These are phyloP conservation scores for Drosophila multiciliata DNA, from an alignment of 2,888 invertebrate species.

Conservation along the genomic window DNA sequence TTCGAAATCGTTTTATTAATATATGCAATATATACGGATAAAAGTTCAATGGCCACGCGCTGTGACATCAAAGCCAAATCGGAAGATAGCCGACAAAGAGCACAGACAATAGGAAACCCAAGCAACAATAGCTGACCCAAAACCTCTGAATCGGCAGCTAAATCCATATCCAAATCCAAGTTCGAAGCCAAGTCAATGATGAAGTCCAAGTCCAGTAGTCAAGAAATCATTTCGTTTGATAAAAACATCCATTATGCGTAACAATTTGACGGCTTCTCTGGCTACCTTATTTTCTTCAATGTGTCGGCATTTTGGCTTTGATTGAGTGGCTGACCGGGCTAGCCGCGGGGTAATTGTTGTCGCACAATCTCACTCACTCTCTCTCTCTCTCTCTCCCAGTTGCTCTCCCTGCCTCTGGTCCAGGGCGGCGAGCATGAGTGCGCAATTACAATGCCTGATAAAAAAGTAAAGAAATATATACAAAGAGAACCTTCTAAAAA, in stretches of 20 bases:
- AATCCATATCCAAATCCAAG: conserved; percentile 25
- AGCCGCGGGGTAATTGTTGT: conserved; percentile 79
- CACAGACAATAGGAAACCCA: conserved; percentile 24
- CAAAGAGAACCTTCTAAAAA: conserved; percentile 42
- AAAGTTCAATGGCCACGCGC: conserved; percentile 73
- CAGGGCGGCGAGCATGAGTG: conserved; percentile 64
- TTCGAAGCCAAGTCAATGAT: conserved; percentile 8
- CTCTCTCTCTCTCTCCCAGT: background rate
- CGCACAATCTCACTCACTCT: conserved; percentile 43
- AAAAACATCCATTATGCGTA: conserved; percentile 83
- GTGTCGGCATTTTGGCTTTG: conserved; percentile 72
- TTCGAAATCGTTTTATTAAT: conserved; percentile 32
- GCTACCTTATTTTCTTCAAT: conserved; percentile 67
- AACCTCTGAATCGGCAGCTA: conserved; percentile 30
- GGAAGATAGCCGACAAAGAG: conserved; percentile 58
- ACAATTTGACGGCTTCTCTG: conserved; percentile 82
- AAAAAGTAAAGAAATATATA: conserved; percentile 13
- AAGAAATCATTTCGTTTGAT: conserved; percentile 79
- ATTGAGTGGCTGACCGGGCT: conserved; percentile 64
- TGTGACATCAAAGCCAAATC: conserved; percentile 66
- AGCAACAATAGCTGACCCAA: conserved; percentile 26
- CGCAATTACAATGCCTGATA: conserved; percentile 73
- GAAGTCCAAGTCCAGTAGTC: conserved; percentile 80
- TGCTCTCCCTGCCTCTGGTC: conserved; percentile 9
- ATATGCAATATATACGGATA: conserved; percentile 35